Conservation (phyloP, 1,140 invertebrate genomes). For the Macrobrachium nipponense region DNA sequence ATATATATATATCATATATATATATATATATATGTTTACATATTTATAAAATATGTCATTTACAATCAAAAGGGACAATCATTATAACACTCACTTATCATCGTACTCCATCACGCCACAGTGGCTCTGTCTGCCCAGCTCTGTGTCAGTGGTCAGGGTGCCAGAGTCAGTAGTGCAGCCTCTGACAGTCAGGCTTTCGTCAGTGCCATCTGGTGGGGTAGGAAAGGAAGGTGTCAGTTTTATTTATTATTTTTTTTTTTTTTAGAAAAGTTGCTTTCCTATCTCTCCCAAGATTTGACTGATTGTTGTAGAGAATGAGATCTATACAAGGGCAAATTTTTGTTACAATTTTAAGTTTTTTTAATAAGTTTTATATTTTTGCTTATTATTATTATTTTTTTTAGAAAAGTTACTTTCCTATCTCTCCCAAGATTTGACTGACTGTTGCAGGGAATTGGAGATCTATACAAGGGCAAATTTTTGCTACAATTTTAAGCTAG, state of each 20-base stretch:
- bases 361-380: no score
- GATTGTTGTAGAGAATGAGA: not conserved
- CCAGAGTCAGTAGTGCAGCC: slow-evolving; percentile 73
- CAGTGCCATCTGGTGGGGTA: slow-evolving; percentile 27
- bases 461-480: no score
- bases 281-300: not conserved
- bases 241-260: not conserved
- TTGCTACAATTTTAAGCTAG: no score
- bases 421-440: not conserved
- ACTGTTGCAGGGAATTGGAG: not conserved
- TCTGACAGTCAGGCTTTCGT: slow-evolving; percentile 68
- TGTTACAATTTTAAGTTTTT: no score
- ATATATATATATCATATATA: no score
- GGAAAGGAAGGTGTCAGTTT: not conserved
- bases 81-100: slow-evolving; percentile 65
- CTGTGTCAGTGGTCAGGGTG: slow-evolving; percentile 69
- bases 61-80: no score
- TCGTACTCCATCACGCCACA: slow-evolving; percentile 70
- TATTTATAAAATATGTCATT: no score
- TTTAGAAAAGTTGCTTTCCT: not conserved
- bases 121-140: slow-evolving; percentile 69
- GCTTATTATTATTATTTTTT: no score
- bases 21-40: no score
- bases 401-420: not conserved
- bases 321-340: no score